A percentile compares a stretch with the other conserved stretches of the same genome.
Evolutionary conservation across 2,888 invertebrate genomes (phyloP).

Genomic region (Zhuqinia jingwanae): DNA sequence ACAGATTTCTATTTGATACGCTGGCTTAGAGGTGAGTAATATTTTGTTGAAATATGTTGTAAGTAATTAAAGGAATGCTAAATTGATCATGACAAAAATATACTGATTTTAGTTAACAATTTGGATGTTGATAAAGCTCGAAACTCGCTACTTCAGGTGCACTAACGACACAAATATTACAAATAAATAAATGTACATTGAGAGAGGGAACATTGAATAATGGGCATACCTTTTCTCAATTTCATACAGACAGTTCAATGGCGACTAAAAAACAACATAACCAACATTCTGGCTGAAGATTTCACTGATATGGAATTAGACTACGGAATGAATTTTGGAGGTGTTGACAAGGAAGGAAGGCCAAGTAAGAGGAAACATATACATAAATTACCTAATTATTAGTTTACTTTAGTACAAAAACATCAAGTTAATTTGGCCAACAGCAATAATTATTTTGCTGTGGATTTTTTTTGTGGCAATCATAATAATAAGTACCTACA

Average conservation of each 20-base stretch:
- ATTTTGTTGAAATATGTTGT: neutral
- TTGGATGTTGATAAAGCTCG: neutral
- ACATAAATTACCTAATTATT: too few species aligned
- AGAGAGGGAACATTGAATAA: too few species aligned
- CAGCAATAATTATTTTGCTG: too few species aligned
- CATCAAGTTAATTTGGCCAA: too few species aligned
- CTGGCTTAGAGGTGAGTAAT: slow-evolving; percentile 16
- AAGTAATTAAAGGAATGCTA: too few species aligned
- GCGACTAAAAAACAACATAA: slow-evolving; percentile 31
- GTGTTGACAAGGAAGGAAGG: slow-evolving; percentile 28
- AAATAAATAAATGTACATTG: too few species aligned
- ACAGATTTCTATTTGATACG: slow-evolving; percentile 45
- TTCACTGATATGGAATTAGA: slow-evolving; percentile 19
- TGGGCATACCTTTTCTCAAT: too few species aligned
- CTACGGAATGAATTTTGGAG: neutral
- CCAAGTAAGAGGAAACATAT: neutral
- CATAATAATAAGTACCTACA: neutral
- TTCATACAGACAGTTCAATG: slow-evolving; percentile 16
- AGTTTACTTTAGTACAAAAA: too few species aligned
- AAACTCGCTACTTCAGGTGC: neutral
- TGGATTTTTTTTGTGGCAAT: too few species aligned
- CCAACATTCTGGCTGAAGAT: neutral
- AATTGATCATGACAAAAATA: too few species aligned
- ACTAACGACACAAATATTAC: too few species aligned
- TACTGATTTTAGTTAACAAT: neutral